These are phyloP conservation scores for Plemyria rubiginata DNA, from an alignment of 2,888 invertebrate species.

Conservation along the genomic window DNA sequence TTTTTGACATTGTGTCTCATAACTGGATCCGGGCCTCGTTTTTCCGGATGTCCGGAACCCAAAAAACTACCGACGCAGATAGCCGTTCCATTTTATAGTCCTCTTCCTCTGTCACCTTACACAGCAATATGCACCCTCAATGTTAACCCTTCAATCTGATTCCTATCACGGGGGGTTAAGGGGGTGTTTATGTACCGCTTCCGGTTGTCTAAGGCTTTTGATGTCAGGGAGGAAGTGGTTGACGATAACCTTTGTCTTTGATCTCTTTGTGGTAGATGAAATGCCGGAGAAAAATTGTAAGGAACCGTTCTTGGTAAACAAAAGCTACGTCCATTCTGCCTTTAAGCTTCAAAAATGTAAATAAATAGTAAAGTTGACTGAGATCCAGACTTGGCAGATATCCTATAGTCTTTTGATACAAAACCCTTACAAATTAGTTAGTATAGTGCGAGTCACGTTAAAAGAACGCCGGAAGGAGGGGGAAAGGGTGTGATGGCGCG, in stretches of 20 bases:
- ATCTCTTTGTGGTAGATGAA: constrained; percentile 19
- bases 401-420: too few species aligned
- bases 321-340: not conserved
- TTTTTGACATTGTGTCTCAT: too few species aligned
- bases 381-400: too few species aligned
- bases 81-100: constrained; percentile 14
- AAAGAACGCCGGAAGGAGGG: too few species aligned
- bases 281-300: constrained; percentile 2
- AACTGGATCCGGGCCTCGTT: not conserved
- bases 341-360: not conserved
- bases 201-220: constrained; percentile 34
- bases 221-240: constrained; percentile 18
- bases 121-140: constrained; percentile 30
- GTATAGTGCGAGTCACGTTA: too few species aligned
- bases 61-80: constrained; percentile 12
- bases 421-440: too few species aligned
- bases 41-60: not conserved
- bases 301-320: not conserved
- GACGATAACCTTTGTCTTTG: constrained; percentile 27
- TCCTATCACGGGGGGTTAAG: constrained; percentile 37
- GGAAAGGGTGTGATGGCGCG: too few species aligned
- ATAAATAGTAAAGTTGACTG: not conserved
- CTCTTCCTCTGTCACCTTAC: constrained; percentile 19
- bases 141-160: constrained; percentile 30
- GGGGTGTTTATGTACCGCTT: constrained; percentile 38